phyloP scores from a whole-genome alignment of 2,888 invertebrate species.

The Noctua fimbriata region DNA sequence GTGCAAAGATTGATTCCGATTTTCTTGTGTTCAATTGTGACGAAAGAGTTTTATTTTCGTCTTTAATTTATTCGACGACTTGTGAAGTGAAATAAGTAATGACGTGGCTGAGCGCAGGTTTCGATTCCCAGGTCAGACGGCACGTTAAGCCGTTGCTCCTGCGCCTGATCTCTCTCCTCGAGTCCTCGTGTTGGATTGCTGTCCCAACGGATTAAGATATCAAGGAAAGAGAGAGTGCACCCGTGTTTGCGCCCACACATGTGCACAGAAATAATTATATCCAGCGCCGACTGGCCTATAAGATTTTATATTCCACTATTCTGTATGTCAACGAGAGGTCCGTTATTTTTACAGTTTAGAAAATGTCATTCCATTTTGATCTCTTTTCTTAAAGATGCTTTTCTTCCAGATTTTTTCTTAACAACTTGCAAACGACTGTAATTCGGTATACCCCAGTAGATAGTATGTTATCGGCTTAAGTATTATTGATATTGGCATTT shows the following conservation, averaged over 20 bases:
- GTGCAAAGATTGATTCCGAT: background rate
- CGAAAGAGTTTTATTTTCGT: background rate
- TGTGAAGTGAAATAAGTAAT: background rate
- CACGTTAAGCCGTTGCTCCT: background rate
- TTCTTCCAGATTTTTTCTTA: conserved; percentile 4
- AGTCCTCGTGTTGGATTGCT: background rate
- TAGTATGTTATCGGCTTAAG: conserved; percentile 54
- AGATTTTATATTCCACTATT: background rate
- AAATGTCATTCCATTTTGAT: background rate
- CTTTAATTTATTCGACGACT: background rate
- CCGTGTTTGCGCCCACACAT: background rate
- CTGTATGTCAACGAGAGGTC: background rate
- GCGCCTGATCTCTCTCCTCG: background rate
- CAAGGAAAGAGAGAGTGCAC: background rate
- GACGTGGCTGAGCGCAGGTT: background rate
- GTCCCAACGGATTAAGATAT: background rate
- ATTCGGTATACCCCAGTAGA: conserved; percentile 17
- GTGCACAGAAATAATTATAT: background rate
- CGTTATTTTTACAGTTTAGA: background rate
- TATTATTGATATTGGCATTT: conserved; percentile 58
- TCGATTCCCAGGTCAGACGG: background rate
- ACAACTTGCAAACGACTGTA: conserved; percentile 3
- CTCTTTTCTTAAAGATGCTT: background rate
- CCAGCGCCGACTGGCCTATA: background rate
- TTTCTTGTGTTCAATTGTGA: background rate